Percentiles rank a stretch among this genome's conserved stretches.
Evolutionary conservation across 2,797 vertebrate genomes (phyloP).

Genomic region (Nyctalus aviator): DNA sequence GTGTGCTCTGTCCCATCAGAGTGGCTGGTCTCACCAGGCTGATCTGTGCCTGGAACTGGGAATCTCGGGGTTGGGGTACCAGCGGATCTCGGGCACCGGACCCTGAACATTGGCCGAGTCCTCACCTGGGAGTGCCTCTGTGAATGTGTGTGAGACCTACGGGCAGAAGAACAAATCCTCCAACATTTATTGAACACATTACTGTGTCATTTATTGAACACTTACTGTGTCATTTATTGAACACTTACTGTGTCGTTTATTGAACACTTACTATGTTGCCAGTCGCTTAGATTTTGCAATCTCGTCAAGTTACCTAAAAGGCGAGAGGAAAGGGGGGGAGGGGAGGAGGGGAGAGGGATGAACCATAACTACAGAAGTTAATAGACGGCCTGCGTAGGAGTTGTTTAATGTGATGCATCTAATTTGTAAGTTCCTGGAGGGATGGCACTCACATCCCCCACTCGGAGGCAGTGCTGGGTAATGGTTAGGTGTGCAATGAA

Average conservation of each 20-base stretch:
- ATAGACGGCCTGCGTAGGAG: background rate
- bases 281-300: background rate
- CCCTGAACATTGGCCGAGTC: too few relatives aligned
- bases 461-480: background rate
- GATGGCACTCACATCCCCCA: background rate
- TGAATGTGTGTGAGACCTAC: background rate
- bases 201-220: too few relatives aligned
- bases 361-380: background rate
- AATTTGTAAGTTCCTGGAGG: background rate
- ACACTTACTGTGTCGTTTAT: background rate
- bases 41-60: background rate
- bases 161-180: background rate
- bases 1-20: fast-evolving
- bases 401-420: background rate
- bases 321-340: background rate
- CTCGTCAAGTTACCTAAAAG: constrained; percentile 6
- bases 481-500: background rate
- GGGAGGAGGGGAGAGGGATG: fast-evolving
- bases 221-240: too few relatives aligned
- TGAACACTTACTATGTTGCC: background rate
- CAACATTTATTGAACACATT: background rate
- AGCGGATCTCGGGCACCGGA: background rate
- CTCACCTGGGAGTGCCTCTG: background rate
- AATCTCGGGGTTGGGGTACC: background rate
- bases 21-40: background rate